phyloP scores from a whole-genome alignment of 2,113 vertebrate genomes.

The Pituophis catenifer region DNA sequence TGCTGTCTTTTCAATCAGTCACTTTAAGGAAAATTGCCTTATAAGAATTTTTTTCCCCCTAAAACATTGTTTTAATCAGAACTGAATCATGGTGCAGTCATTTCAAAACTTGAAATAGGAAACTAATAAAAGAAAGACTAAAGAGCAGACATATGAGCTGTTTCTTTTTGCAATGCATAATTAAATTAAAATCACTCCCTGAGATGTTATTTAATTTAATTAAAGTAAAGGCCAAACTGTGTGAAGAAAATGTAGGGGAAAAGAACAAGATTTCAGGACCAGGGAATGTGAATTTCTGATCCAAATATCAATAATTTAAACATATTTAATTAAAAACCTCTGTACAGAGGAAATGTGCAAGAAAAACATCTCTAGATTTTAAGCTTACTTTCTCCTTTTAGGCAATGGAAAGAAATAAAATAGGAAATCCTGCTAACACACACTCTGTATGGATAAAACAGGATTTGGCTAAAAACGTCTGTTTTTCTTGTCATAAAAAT shows the following conservation, averaged over 20 bases:
- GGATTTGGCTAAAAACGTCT: not conserved
- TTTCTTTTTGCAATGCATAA: constrained; percentile 30
- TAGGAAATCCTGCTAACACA: not conserved
- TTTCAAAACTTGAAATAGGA: constrained; percentile 21
- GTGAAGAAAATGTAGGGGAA: constrained; percentile 22
- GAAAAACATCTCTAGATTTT: not conserved
- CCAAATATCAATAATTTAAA: constrained; percentile 19
- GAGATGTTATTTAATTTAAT: constrained; percentile 14
- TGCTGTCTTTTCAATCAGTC: not conserved
- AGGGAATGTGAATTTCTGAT: not conserved
- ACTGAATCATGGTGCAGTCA: constrained; percentile 24
- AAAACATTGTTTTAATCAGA: constrained; percentile 13
- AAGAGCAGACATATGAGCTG: constrained; percentile 33
- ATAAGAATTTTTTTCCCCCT: not conserved
- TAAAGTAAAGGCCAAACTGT: constrained; percentile 34
- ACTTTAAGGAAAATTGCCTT: not conserved
- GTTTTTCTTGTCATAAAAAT: not conserved
- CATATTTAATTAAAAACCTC: not conserved
- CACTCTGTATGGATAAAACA: not conserved
- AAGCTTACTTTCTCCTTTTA: not conserved
- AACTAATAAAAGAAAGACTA: constrained; percentile 28
- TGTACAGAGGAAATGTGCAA: not conserved
- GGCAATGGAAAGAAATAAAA: constrained; percentile 3
- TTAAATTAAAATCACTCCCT: constrained; percentile 26
- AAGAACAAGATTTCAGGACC: constrained; percentile 20